These are phyloP conservation scores for Benthosema pterotum DNA, from an alignment of 2,797 vertebrate genomes.

Conservation along the genomic window DNA sequence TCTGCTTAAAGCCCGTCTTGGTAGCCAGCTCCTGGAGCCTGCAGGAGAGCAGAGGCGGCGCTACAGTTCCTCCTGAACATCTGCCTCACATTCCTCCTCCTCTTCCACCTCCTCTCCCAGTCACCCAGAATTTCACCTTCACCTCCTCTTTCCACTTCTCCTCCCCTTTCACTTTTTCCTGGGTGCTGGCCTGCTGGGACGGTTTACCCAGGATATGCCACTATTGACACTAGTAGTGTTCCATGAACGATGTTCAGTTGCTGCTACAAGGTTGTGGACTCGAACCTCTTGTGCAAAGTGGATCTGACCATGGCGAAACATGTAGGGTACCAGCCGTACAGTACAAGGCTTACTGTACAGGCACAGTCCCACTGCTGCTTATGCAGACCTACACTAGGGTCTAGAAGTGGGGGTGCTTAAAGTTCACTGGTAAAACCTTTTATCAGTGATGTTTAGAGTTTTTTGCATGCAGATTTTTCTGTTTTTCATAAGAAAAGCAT, in stretches of 20 bases:
- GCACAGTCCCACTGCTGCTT: not conserved
- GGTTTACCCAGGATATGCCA: slow-evolving; percentile 37
- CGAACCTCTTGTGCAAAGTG: not conserved
- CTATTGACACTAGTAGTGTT: slow-evolving; percentile 20
- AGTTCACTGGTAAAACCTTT: slow-evolving; percentile 5
- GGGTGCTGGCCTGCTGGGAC: slow-evolving; percentile 14
- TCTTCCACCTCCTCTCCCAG: slow-evolving; percentile 27
- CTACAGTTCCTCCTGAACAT: slow-evolving; percentile 88
- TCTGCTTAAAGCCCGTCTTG: slow-evolving; percentile 92
- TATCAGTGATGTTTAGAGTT: slow-evolving; percentile 9
- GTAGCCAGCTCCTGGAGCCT: slow-evolving; percentile 88
- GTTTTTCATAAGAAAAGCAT: slow-evolving; percentile 9
- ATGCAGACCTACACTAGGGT: not conserved
- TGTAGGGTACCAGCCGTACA: slow-evolving; percentile 12
- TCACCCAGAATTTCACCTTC: slow-evolving; percentile 54
- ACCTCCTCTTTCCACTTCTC: slow-evolving; percentile 24
- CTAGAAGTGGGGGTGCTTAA: not conserved
- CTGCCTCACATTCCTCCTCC: slow-evolving; percentile 83
- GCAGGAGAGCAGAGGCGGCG: slow-evolving; percentile 84
- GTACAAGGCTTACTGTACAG: slow-evolving; percentile 4
- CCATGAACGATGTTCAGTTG: slow-evolving; percentile 17
- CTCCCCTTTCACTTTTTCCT: slow-evolving; percentile 6
- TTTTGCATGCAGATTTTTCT: slow-evolving; percentile 56
- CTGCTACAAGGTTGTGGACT: slow-evolving; percentile 24
- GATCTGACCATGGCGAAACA: slow-evolving; percentile 1